phyloP scores from a whole-genome alignment of 1,140 invertebrate genomes.

The Maniola jurtina region DNA sequence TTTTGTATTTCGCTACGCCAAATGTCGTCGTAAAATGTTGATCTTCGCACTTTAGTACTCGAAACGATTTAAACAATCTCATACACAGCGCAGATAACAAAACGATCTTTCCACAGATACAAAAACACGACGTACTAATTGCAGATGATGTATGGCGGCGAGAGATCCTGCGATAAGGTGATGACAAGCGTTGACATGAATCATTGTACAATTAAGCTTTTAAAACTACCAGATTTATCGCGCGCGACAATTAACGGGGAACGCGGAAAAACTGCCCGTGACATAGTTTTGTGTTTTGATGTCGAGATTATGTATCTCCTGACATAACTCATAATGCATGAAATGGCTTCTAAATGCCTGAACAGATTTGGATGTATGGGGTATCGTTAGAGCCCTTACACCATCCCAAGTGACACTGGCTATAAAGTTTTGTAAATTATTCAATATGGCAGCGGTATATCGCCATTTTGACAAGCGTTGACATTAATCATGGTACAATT shows the following conservation, averaged over 20 bases:
- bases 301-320: neutral
- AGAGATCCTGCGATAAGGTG: constrained; percentile 12
- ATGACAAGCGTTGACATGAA: constrained; percentile 14
- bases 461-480: constrained; percentile 9
- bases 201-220: constrained; percentile 15
- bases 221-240: constrained; percentile 14
- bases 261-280: neutral
- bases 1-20: neutral
- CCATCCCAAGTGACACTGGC: too few species aligned
- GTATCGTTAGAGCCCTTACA: too few species aligned
- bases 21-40: neutral
- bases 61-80: neutral
- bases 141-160: constrained; percentile 14
- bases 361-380: too few species aligned
- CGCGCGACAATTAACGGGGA: neutral
- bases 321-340: too few species aligned
- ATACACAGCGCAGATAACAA: neutral
- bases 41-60: neutral
- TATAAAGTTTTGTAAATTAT: too few species aligned
- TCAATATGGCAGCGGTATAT: constrained; percentile 9
- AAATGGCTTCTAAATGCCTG: too few species aligned
- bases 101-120: constrained; percentile 13
- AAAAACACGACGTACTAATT: constrained; percentile 8
- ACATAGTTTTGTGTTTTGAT: constrained; percentile 4
- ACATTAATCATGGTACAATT: constrained; percentile 13